Evolutionary conservation across 2,888 invertebrate genomes (phyloP), one percentile per base, ranked within the genome.

Genomic region (Caenorhabditis imperialis): DNA sequence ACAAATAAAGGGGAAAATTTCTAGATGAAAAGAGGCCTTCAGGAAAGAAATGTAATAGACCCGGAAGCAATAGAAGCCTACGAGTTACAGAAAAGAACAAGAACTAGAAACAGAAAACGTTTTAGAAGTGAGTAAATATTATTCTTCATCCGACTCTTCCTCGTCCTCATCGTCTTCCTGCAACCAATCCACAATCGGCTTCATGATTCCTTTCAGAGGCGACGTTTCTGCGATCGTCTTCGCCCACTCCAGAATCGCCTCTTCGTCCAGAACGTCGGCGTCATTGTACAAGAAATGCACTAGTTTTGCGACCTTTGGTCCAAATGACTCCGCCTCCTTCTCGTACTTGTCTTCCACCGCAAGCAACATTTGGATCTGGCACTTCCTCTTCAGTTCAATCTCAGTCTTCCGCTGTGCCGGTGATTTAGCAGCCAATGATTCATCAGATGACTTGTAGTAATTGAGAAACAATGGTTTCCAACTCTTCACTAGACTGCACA

Each of bases 381-480:
- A 76, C 47, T 63, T 75, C 35, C 38, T 38, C 40, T 65, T 65
- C 27, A 54, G 16, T 5, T 57, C 62, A 3, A 48, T 20, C 30
- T 69, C 57, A 5, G 58, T 20, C 37, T 40, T 51, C 38, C 45
- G 57, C 30, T 58, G 60, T 3, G 47, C 57, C 10, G 44, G 40
- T 1, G 70, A 33, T 10, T 54, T 70, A 1, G 14, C 30, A 8
- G 30, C 30, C 3, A 60, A 20, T 8, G 42, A 18, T 38, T 63
- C 62, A 16, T 55, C 51, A 7, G 55, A 18, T 6, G 75, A 55
- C 37, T 58, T 73, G 75, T 84, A 85, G 58, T 85, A 85, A 51
- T 84, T 83, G 12, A 61, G 23, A 73, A 84, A 84, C n/a, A 85
- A 30, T 5, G 25, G 30, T 23, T 51, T 73, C 84, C 85, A 85